A percentile compares a stretch with the other conserved stretches of the same genome.
Evolutionary conservation across 2,888 invertebrate species (phyloP).

Genomic region (Seira musarum): DNA sequence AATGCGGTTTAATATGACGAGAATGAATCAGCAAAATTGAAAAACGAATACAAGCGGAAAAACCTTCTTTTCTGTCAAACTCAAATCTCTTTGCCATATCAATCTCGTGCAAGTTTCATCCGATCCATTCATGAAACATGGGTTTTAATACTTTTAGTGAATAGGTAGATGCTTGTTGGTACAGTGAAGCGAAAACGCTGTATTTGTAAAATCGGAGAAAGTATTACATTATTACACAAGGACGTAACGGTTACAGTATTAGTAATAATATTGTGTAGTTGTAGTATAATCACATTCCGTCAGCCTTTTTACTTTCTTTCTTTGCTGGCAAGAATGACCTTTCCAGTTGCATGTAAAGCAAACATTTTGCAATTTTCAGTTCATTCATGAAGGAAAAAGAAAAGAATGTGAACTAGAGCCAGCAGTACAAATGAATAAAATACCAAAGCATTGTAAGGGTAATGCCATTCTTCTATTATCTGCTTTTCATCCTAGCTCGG

Average conservation of each 20-base stretch:
- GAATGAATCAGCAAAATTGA: constrained; percentile 44
- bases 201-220: constrained; percentile 4
- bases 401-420: background rate
- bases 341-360: constrained; percentile 43
- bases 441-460: constrained; percentile 3
- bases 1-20: constrained; percentile 23
- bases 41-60: constrained; percentile 25
- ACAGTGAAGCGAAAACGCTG: background rate
- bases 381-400: constrained; percentile 35
- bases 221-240: background rate
- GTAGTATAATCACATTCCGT: constrained; percentile 32
- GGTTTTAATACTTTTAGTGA: background rate
- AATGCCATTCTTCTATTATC: constrained; percentile 10
- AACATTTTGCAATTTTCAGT: constrained; percentile 50
- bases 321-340: constrained; percentile 27
- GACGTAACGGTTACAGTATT: background rate
- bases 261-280: no score
- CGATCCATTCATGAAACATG: background rate
- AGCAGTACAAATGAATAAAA: constrained; percentile 9
- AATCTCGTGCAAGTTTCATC: background rate
- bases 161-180: background rate
- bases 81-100: background rate
- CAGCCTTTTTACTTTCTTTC: constrained; percentile 14
- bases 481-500: constrained; percentile 13
- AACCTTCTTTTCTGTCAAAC: constrained; percentile 1